Conservation (phyloP, 2,888 invertebrate species). For the Nomada goodeniana region DNA sequence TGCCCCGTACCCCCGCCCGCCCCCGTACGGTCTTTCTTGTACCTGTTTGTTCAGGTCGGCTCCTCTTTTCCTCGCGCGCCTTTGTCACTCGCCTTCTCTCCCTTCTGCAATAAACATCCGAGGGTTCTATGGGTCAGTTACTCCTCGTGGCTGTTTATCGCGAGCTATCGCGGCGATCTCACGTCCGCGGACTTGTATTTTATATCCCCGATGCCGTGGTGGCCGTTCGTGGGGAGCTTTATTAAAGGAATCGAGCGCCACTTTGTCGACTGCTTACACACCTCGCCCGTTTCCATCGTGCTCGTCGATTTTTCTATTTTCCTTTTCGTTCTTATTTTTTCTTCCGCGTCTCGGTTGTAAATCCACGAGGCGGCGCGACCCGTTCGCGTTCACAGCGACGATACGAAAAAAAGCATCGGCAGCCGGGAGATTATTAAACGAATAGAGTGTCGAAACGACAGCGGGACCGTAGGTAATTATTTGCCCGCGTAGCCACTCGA, state of each 20-base stretch:
- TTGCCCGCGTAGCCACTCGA: too few species aligned
- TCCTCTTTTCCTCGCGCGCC: slow-evolving; percentile 15
- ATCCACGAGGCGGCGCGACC: background rate
- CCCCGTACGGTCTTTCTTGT: background rate
- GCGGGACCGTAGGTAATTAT: too few species aligned
- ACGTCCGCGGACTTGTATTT: slow-evolving; percentile 46
- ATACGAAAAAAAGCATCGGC: too few species aligned
- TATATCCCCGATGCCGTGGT: slow-evolving; percentile 24
- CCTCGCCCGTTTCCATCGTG: too few species aligned
- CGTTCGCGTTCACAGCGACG: too few species aligned
- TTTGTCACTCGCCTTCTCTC: slow-evolving; percentile 1
- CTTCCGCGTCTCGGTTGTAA: background rate
- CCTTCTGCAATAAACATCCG: slow-evolving; percentile 35
- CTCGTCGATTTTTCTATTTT: too few species aligned
- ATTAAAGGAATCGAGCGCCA: slow-evolving; percentile 45
- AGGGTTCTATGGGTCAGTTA: slow-evolving; percentile 53
- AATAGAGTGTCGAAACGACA: too few species aligned
- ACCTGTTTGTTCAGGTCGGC: slow-evolving; percentile 21
- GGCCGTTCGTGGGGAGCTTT: slow-evolving; percentile 12
- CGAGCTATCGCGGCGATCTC: slow-evolving; percentile 43
- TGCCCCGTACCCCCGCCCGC: background rate
- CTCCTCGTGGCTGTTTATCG: slow-evolving; percentile 53
- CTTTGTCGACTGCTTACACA: slow-evolving; percentile 8
- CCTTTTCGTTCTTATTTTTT: too few species aligned
- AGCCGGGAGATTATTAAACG: too few species aligned